Percentiles rank a stretch among this genome's conserved stretches.
phyloP scores from a whole-genome alignment of 2,888 invertebrate species.

The Plagiodera versicolora region DNA sequence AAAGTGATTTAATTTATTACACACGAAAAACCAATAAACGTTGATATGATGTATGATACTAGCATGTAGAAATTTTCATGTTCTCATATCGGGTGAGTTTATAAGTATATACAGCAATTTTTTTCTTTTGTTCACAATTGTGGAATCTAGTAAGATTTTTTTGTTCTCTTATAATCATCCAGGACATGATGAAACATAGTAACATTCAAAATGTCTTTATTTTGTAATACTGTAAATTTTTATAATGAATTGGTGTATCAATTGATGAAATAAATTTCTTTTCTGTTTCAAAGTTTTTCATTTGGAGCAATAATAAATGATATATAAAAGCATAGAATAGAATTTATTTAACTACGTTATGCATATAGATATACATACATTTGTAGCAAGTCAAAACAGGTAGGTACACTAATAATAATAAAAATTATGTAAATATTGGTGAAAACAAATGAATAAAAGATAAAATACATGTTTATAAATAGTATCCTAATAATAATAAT shows the following conservation, averaged over 20 bases:
- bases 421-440: too few species aligned
- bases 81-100: background rate
- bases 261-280: background rate
- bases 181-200: background rate
- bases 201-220: background rate
- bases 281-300: background rate
- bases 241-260: background rate
- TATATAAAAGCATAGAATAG: too few species aligned
- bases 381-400: too few species aligned
- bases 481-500: too few species aligned
- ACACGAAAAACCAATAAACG: background rate
- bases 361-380: too few species aligned
- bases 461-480: too few species aligned
- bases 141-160: background rate
- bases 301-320: too few species aligned
- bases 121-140: too few species aligned
- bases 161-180: background rate
- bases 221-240: background rate
- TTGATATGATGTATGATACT: background rate
- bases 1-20: conserved; percentile 11
- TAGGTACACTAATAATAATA: too few species aligned
- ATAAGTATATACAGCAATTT: background rate
- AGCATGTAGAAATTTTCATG: background rate
- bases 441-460: too few species aligned
- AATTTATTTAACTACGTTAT: too few species aligned